Evolutionary conservation across 2,888 invertebrate genomes (phyloP).

Genomic region (Leucoma salicis): DNA sequence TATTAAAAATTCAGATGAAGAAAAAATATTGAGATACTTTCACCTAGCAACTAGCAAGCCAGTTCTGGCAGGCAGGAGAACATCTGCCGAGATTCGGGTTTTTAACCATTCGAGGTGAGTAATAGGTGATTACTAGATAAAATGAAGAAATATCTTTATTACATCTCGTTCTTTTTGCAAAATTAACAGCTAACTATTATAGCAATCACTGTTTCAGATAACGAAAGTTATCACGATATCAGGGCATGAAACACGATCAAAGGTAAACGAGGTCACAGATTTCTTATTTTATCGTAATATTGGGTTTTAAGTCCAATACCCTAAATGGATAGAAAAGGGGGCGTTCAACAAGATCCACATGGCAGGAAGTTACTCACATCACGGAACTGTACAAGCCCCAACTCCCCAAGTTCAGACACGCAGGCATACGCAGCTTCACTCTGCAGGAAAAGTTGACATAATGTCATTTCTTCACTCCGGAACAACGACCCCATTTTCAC

Average conservation of each 20-base stretch:
- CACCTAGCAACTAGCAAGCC: too few relatives aligned
- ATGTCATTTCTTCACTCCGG: conserved; percentile 98
- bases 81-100: too few relatives aligned
- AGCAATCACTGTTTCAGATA: too few relatives aligned
- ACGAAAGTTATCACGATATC: conserved; percentile 31
- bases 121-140: too few relatives aligned
- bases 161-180: too few relatives aligned
- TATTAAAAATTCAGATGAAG: too few relatives aligned
- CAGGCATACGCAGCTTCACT: conserved; percentile 99
- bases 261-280: conserved; percentile 53
- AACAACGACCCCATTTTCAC: conserved; percentile 93
- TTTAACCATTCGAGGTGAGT: too few relatives aligned
- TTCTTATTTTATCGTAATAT: conserved; percentile 14
- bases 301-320: background rate
- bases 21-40: too few relatives aligned
- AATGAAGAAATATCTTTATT: too few relatives aligned
- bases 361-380: conserved; percentile 85
- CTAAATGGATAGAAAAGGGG: conserved; percentile 19
- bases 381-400: conserved; percentile 98
- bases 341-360: conserved; percentile 28
- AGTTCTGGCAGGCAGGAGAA: too few relatives aligned
- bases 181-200: too few relatives aligned
- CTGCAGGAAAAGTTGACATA: conserved; percentile 98
- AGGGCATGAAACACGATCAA: conserved; percentile 31
- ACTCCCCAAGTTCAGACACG: conserved; percentile 98